A percentile compares a stretch with the other conserved stretches of the same genome.
Evolutionary conservation across 2,797 vertebrate species (phyloP).

Genomic region (Loriculus beryllinus): DNA sequence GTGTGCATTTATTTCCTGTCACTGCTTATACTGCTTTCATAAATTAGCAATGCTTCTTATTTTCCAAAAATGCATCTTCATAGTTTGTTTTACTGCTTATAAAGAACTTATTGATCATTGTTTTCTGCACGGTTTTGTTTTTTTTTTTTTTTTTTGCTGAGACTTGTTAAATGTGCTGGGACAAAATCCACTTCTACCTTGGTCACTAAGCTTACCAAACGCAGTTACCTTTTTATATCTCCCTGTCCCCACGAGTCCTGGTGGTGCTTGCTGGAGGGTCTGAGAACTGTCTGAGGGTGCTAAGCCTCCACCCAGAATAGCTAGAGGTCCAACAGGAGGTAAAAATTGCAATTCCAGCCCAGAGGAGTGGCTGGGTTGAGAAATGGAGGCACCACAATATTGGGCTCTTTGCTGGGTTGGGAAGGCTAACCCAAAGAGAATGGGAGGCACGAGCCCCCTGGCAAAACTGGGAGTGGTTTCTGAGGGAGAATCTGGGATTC

Average conservation of each 20-base stretch:
- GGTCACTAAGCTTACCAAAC: neutral
- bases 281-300: neutral
- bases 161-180: neutral
- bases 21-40: neutral
- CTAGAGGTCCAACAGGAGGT: neutral
- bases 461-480: neutral
- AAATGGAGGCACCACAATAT: neutral
- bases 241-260: neutral
- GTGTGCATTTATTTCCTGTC: neutral
- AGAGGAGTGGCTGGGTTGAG: neutral
- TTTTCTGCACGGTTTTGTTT: neutral
- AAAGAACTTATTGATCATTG: neutral
- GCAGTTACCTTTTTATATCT: neutral
- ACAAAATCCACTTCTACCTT: neutral
- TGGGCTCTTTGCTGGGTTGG: accelerated
- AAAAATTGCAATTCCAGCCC: neutral
- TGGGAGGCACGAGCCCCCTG: accelerated
- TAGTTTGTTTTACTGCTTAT: neutral
- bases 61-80: neutral
- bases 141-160: neutral
- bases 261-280: neutral
- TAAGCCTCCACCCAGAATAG: neutral
- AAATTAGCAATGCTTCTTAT: neutral
- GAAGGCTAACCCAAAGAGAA: neutral
- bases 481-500: neutral